Conservation (phyloP, 1,140 invertebrate species). For the Bombus superbus region DNA sequence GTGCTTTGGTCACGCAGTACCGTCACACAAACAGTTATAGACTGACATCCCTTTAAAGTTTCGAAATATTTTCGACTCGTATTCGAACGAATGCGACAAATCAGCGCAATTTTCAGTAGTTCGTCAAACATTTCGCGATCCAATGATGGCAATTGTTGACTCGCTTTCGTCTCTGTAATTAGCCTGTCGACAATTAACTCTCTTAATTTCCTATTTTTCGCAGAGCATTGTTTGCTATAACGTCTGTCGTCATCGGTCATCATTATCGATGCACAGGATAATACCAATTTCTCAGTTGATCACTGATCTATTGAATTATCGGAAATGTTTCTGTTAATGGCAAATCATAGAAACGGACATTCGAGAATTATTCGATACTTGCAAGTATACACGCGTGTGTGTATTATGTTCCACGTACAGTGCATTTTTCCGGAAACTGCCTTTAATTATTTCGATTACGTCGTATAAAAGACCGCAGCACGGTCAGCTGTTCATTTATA, state of each 20-base stretch:
- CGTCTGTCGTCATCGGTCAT: background rate
- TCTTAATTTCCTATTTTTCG: background rate
- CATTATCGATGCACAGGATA: background rate
- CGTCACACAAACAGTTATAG: background rate
- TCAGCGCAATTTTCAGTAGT: background rate
- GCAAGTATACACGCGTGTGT: too few species aligned
- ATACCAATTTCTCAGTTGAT: background rate
- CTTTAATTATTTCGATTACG: slow-evolving; percentile 20
- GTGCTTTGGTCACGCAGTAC: background rate
- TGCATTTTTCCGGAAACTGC: background rate
- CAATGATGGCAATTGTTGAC: background rate
- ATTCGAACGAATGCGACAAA: background rate
- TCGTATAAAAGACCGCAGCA: background rate
- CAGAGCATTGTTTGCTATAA: background rate
- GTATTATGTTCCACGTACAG: background rate
- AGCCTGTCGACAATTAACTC: background rate
- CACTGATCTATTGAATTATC: background rate
- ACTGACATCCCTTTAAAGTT: background rate
- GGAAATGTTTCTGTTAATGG: background rate
- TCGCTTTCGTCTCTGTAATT: background rate
- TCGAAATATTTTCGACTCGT: background rate
- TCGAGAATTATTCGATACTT: too few species aligned
- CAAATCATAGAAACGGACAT: background rate
- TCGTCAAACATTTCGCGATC: background rate
- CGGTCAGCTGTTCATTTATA: background rate